Percentiles rank a stretch among this genome's conserved stretches.
Evolutionary conservation across 2,888 invertebrate species (phyloP).

Genomic region (Chalcosyrphus nemorum): DNA sequence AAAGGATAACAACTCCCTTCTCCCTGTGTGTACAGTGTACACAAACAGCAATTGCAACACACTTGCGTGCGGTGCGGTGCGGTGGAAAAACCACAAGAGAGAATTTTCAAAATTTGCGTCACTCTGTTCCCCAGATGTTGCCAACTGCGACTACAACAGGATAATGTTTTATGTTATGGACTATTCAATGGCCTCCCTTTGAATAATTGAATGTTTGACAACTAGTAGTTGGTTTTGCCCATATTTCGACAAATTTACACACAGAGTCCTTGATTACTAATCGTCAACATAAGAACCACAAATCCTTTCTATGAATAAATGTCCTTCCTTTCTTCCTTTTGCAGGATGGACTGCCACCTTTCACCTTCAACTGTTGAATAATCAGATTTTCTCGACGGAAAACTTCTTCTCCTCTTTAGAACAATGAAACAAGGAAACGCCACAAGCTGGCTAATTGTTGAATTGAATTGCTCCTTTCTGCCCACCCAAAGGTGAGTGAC

Average conservation of each 20-base stretch:
- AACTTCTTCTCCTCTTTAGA: conserved; percentile 1
- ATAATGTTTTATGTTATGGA: too few relatives aligned
- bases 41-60: not conserved
- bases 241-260: too few relatives aligned
- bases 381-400: not conserved
- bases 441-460: conserved; percentile 37
- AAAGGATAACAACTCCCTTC: not conserved
- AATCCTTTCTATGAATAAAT: not conserved
- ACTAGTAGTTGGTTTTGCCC: too few relatives aligned
- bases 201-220: too few relatives aligned
- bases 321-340: not conserved
- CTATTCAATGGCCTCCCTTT: too few relatives aligned
- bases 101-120: conserved; percentile 25
- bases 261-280: not conserved
- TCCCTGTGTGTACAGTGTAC: not conserved
- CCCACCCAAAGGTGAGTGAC: not conserved
- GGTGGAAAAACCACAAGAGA: conserved; percentile 25
- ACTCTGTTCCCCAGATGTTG: conserved; percentile 4
- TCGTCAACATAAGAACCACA: not conserved
- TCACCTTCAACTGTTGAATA: conserved; percentile 23
- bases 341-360: not conserved
- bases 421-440: conserved; percentile 13
- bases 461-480: conserved; percentile 15
- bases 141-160: too few relatives aligned
- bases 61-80: too few relatives aligned